phyloP scores from a whole-genome alignment of 2,888 invertebrate genomes.

The Panopea generosa region DNA sequence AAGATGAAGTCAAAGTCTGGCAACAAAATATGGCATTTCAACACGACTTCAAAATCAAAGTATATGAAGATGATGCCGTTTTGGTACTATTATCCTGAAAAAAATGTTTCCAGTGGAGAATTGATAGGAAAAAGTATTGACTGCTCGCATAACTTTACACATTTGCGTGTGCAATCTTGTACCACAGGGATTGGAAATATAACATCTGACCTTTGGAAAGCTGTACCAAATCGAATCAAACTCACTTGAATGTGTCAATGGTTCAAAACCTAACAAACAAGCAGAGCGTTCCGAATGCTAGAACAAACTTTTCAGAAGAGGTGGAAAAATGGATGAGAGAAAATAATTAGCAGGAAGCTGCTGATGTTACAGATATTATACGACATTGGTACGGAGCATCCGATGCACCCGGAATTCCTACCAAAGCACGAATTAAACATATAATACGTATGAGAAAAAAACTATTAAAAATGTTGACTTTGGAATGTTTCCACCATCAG shows the following conservation, averaged over 20 bases:
- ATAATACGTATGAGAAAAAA: conserved; percentile 7
- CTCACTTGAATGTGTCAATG: conserved; percentile 14
- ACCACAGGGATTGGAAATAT: conserved; percentile 20
- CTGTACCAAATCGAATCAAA: background rate
- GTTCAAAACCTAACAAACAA: conserved; percentile 41
- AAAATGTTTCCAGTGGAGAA: background rate
- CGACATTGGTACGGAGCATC: conserved; percentile 33
- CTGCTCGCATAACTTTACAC: conserved; percentile 30
- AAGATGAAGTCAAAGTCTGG: background rate
- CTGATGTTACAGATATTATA: conserved; percentile 16
- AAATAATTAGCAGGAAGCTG: conserved; percentile 17
- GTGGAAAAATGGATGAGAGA: conserved; percentile 36
- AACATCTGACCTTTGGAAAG: conserved; percentile 1
- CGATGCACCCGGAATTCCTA: conserved; percentile 7
- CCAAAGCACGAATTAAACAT: no score
- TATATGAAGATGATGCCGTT: background rate
- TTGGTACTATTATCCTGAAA: conserved; percentile 33
- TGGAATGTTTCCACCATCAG: conserved; percentile 29
- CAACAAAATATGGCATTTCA: background rate
- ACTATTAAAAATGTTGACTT: conserved; percentile 28
- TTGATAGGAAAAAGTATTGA: conserved; percentile 25
- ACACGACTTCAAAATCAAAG: background rate
- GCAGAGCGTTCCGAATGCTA: conserved; percentile 41
- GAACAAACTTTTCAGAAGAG: conserved; percentile 32
- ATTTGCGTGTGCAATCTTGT: conserved; percentile 9